Percentiles rank a stretch among this genome's conserved stretches.
Evolutionary conservation across 2,113 vertebrate species (phyloP).

Genomic region (Saguinus imperator): DNA sequence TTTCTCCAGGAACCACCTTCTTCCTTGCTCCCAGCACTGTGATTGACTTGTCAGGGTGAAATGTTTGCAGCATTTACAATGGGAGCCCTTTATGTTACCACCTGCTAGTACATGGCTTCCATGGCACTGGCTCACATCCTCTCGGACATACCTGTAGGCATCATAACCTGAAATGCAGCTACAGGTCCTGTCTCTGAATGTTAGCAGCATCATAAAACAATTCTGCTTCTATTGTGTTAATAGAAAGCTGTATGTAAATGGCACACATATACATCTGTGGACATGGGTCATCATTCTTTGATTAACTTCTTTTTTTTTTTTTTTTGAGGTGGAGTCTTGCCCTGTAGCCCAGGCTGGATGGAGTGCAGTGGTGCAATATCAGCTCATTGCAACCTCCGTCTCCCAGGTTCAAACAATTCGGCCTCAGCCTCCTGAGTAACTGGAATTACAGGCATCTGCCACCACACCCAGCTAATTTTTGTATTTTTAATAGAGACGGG

Average conservation of each 20-base stretch:
- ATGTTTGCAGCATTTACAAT: neutral
- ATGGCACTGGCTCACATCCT: neutral
- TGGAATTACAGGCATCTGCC: neutral
- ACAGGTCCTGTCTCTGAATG: neutral
- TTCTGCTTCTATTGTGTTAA: neutral
- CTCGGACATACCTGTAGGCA: neutral
- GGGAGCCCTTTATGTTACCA: neutral
- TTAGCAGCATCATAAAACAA: neutral
- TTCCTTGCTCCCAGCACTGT: neutral
- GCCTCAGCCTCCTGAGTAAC: neutral
- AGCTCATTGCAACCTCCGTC: neutral
- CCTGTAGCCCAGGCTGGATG: neutral
- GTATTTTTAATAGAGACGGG: neutral
- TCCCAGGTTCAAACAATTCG: neutral
- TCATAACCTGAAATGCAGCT: neutral
- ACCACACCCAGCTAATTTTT: neutral
- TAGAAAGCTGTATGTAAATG: neutral
- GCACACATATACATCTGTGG: neutral
- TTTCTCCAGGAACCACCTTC: neutral
- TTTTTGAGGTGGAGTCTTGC: neutral
- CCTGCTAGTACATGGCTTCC: neutral
- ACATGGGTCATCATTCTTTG: neutral
- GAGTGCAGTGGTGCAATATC: neutral
- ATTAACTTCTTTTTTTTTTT: neutral
- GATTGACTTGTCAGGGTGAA: neutral